Evolutionary conservation across 2,797 vertebrate species (phyloP).

Genomic region (Anableps anableps): DNA sequence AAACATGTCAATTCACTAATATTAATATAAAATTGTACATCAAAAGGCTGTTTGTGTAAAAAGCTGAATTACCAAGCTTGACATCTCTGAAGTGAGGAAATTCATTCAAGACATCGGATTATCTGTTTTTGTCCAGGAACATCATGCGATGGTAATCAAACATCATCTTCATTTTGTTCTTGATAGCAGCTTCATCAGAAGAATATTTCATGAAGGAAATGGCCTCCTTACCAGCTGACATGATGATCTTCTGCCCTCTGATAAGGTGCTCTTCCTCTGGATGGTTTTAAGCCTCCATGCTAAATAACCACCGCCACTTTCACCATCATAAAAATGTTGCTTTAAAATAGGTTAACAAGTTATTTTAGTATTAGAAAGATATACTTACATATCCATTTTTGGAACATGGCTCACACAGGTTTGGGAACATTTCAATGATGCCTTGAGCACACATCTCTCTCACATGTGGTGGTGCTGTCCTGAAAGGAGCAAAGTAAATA

Average conservation of each 20-base stretch:
- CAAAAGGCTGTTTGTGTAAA: no score
- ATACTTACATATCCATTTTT: constrained; percentile 35
- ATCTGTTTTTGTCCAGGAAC: not conserved
- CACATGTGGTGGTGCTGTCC: constrained; percentile 15
- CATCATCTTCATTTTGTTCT: constrained; percentile 9
- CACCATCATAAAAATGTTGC: constrained; percentile 35
- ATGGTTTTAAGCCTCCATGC: constrained; percentile 28
- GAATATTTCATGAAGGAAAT: constrained; percentile 16
- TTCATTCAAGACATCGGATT: constrained; percentile 5
- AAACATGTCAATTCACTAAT: no score
- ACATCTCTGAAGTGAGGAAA: constrained; percentile 18
- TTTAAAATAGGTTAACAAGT: not conserved
- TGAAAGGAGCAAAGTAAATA: not conserved
- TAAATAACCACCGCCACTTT: constrained; percentile 23
- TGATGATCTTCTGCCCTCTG: constrained; percentile 5
- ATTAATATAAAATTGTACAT: no score
- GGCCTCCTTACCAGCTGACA: constrained; percentile 11
- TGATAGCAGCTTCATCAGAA: constrained; percentile 7
- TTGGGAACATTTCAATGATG: constrained; percentile 17
- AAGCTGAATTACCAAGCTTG: no score
- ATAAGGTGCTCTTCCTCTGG: constrained; percentile 5
- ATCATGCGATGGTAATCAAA: not conserved
- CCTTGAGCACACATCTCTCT: constrained; percentile 15
- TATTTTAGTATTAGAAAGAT: not conserved
- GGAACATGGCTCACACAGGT: constrained; percentile 18